Conservation (phyloP, 2,113 vertebrate species). For the Sinosuthora webbiana region DNA sequence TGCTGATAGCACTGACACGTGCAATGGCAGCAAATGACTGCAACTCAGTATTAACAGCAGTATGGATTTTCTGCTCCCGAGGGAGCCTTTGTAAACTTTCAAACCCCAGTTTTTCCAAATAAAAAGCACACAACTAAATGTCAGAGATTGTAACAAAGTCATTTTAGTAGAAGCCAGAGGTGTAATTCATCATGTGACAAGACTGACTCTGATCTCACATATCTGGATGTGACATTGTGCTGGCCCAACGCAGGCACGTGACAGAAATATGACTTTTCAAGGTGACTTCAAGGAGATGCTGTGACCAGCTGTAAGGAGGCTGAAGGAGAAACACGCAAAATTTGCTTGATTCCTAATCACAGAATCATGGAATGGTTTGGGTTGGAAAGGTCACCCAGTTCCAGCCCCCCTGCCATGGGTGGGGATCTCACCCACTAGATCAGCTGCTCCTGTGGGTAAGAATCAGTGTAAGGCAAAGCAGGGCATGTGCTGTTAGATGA, state of each 20-base stretch:
- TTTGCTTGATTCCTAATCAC: neutral
- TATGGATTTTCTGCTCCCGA: neutral
- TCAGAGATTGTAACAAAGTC: neutral
- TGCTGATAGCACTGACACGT: neutral
- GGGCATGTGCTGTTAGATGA: neutral
- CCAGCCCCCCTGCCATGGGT: neutral
- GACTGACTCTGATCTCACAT: neutral
- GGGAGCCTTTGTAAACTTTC: neutral
- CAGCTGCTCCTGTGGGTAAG: neutral
- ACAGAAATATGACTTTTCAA: neutral
- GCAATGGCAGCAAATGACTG: neutral
- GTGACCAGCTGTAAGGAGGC: neutral
- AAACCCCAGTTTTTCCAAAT: neutral
- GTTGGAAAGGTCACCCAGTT: neutral
- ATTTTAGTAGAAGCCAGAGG: neutral
- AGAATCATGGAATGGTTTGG: neutral
- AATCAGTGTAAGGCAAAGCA: neutral
- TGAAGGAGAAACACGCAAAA: rapidly evolving
- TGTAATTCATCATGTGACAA: neutral
- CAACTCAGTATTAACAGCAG: neutral
- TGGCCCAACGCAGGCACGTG: rapidly evolving
- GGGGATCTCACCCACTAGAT: neutral
- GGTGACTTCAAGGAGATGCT: neutral
- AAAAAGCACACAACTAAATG: neutral
- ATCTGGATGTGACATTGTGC: neutral